These are phyloP conservation scores for Elaphurus davidianus DNA, from an alignment of 2,113 vertebrate genomes.

Conservation along the genomic window DNA sequence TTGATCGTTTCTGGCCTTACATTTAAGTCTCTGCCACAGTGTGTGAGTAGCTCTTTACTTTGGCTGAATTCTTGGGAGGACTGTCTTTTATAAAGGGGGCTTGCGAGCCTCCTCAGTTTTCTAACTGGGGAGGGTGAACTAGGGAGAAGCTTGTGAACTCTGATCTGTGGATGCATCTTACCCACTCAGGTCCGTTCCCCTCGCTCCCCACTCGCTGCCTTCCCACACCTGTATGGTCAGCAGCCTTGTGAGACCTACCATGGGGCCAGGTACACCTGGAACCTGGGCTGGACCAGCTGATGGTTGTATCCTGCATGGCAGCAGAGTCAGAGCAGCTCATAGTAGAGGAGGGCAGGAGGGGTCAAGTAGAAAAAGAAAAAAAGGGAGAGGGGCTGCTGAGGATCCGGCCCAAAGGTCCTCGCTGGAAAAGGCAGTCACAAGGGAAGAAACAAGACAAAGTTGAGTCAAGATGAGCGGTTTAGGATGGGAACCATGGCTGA, in stretches of 20 bases:
- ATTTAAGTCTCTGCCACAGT: not conserved
- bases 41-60: not conserved
- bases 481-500: not conserved
- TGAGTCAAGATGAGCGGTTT: not conserved
- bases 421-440: not conserved
- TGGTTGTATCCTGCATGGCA: not conserved
- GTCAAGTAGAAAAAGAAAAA: not conserved
- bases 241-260: not conserved
- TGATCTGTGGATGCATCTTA: not conserved
- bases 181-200: not conserved
- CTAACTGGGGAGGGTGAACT: not conserved
- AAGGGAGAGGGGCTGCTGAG: not conserved
- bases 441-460: not conserved
- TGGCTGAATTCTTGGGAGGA: not conserved
- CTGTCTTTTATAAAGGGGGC: not conserved
- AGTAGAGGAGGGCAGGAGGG: not conserved
- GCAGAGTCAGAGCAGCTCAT: not conserved
- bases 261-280: not conserved
- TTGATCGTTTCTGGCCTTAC: not conserved
- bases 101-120: not conserved
- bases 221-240: not conserved
- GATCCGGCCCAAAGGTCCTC: not conserved
- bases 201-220: not conserved
- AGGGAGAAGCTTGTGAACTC: not conserved
- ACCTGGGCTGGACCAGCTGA: not conserved